Conservation (phyloP, 2,113 vertebrate genomes). For the Periophthalmodon schlosseri region DNA sequence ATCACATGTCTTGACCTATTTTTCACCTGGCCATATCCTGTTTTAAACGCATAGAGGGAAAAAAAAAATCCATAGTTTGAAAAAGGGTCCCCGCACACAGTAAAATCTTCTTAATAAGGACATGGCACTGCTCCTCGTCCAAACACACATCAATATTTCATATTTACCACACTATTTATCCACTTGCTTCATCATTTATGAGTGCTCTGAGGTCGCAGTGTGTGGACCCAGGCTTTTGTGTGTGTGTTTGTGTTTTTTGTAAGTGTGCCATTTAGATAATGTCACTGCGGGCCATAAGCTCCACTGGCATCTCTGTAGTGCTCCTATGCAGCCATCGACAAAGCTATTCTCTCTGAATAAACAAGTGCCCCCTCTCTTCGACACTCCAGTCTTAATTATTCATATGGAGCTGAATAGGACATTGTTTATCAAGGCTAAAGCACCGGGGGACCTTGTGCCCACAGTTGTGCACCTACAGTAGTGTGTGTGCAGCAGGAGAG, state of each 20-base stretch:
- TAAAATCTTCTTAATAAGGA: slow-evolving; percentile 39
- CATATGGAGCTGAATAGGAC: slow-evolving; percentile 71
- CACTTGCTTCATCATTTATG: slow-evolving; percentile 67
- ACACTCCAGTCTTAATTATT: slow-evolving; percentile 70
- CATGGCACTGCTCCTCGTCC: slow-evolving; percentile 40
- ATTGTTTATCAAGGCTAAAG: slow-evolving; percentile 70
- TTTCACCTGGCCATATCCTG: slow-evolving; percentile 11
- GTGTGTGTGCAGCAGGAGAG: slow-evolving; percentile 17
- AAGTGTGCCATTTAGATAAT: slow-evolving; percentile 73
- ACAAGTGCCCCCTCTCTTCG: slow-evolving; percentile 60
- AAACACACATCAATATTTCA: slow-evolving; percentile 70
- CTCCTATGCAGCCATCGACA: slow-evolving; percentile 44
- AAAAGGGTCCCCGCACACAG: background rate
- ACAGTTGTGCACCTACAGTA: slow-evolving; percentile 36
- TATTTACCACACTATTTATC: slow-evolving; percentile 69
- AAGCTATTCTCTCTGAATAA: slow-evolving; percentile 63
- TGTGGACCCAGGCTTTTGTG: slow-evolving; percentile 18
- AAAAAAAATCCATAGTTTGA: slow-evolving; percentile 24
- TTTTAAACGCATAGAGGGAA: slow-evolving; percentile 5
- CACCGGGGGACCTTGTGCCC: slow-evolving; percentile 51
- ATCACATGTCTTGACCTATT: slow-evolving; percentile 22
- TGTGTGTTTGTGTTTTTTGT: slow-evolving; percentile 47
- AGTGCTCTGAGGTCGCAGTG: slow-evolving; percentile 45
- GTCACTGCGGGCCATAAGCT: slow-evolving; percentile 60
- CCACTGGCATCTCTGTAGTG: slow-evolving; percentile 49